Base-by-base conservation (phyloP, 1,140 invertebrate species). In the Sitobion miscanthi region DNA sequence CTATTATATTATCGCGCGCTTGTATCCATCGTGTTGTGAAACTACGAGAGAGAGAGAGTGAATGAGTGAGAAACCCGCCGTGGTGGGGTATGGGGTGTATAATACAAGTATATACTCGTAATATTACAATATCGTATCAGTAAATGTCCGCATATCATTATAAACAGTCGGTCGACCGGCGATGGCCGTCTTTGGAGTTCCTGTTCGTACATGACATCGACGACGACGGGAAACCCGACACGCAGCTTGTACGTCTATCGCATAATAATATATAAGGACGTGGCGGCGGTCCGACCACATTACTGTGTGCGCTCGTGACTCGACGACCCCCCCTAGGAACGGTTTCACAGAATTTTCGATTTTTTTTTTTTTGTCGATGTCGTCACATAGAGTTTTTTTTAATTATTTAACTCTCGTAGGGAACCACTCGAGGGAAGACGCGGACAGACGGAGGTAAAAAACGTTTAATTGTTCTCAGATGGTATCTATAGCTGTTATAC, bases 121-220 rank as follows among this genome's bases (percentile, higher is more conserved):
- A 77, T 77, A 20, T 77, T 17, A 77, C n/a, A 77, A n/a, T 35
- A n/a, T n/a, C 3, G 14, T 77, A 77, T 62, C 57, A 30, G 9
- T 4, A 62, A 82, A 82, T 20, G 35, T 2, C 6, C 35, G 7
- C 35, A 77, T n/a, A 69, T 77, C 30, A 77, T 77, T 77, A 77
- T 77, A n/a, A 52, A 77, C n/a, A 38, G 77, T 83, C 77, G 77
- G 77, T 35, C 35, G 35, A 90, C 38, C 11, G 4, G 3, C 47
- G 87, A 54, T 88, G 7, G n/a, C 87, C 30, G n/a, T 62, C 89
- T 90, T 62, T 42, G 54, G 89, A 62, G 57, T 90, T 90, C 35
- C 52, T 62, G 54, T 42, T 69, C 57, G 23, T 85, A 42, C 83
- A 62, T 38, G 54, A 38, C n/a, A 38, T 11, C 35, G 30, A 21